phyloP scores from a whole-genome alignment of 2,113 vertebrate genomes.

The Mus spicilegus region DNA sequence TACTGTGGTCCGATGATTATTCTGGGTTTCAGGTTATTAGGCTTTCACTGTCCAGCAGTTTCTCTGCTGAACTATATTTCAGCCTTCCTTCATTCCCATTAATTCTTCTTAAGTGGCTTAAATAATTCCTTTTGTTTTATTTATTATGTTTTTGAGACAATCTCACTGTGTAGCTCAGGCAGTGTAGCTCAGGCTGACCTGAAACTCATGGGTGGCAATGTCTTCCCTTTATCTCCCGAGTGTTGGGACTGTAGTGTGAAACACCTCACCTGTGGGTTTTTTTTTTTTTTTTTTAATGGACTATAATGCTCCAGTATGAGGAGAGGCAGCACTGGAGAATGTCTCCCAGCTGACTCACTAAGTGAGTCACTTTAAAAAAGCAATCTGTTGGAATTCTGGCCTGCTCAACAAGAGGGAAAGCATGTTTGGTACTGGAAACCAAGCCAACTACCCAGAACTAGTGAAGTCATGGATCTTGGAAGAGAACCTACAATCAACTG shows the following conservation, averaged over 20 bases:
- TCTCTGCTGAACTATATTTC: too few relatives aligned
- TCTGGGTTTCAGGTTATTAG: not conserved
- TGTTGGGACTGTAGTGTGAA: not conserved
- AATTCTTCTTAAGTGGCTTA: not conserved
- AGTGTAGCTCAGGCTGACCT: not conserved
- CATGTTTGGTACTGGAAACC: not conserved
- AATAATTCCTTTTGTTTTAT: not conserved
- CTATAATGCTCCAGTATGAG: not conserved
- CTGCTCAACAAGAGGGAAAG: not conserved
- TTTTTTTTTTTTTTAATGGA: too few relatives aligned
- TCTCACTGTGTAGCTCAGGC: not conserved
- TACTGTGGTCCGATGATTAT: too few relatives aligned
- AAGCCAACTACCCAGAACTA: not conserved
- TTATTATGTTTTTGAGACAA: not conserved
- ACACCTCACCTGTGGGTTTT: not conserved
- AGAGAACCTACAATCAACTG: too few relatives aligned
- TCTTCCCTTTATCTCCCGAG: too few relatives aligned
- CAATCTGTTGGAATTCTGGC: not conserved
- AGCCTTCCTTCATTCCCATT: not conserved
- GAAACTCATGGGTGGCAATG: too few relatives aligned
- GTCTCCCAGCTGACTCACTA: constrained; percentile 4
- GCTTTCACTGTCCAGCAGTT: not conserved
- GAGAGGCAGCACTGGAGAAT: not conserved
- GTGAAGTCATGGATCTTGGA: not conserved
- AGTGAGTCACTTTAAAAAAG: not conserved